Evolutionary conservation across 2,113 vertebrate genomes (phyloP), one percentile per base, ranked within the genome.

Genomic region (Marcusenius ussheri): DNA sequence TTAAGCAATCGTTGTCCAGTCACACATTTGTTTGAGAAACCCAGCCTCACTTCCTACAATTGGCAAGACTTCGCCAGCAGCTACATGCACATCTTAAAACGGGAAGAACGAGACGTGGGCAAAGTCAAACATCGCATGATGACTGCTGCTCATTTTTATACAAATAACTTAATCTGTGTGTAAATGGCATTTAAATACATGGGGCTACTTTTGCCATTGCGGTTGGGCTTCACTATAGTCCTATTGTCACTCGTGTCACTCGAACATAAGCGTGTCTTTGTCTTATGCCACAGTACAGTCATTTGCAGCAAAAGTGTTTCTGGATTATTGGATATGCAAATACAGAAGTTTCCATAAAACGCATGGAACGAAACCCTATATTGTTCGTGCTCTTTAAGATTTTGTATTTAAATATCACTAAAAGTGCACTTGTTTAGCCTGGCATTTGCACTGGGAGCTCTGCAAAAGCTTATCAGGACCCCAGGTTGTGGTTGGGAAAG

Each of bases 331-430:
- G 0, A 6, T 88, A 93, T 91, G 91, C 91, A 92, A 92, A 92
- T 92, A 35, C 17, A 39, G 27, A 89, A 51, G 90, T 92, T 92
- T 91, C 91, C 93, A 92, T 92, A 88, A 77, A 24, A 66, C 58
- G 19, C 27, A 46, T 31, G 39, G 90, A 83, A 83, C 49, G 86
- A 31, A 83, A 87, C 13, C 9, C 15, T 53, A 31, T 85, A 85
- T 53, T 86, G 87, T 35, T 70, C 13, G 5, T 21, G 24, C 62
- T 58, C 42, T 87, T 49, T 50, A 9, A 49, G 24, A 87, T 74
- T 90, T 56, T 51, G 17, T 21, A 90, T 90, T 70, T 87, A 56
- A 87, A 87, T 87, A 35, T 53, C 8, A 87, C 11, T 50, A 83
- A 51, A 51, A 50, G 3, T 86, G 83, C 21, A 86, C 46, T 56